Base-by-base conservation (phyloP, 2,888 invertebrate species). In the Formica aserva region DNA sequence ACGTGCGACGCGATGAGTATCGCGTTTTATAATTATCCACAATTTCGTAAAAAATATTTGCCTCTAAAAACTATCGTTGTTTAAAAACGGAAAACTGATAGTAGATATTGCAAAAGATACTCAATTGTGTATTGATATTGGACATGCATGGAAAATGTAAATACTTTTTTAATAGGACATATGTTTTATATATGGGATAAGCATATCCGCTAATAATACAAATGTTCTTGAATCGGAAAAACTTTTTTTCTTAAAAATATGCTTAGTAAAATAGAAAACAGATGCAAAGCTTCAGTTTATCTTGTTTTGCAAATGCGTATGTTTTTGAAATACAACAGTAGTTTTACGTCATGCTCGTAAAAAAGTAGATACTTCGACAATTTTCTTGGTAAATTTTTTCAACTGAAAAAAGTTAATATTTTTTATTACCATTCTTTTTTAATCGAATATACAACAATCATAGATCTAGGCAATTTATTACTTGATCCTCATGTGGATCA, bases 21-120 rank as follows among this genome's bases (percentile, higher is more conserved):
- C 71, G 60, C n/a, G 29, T 62, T 71, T 72, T 26, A 69, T 32
- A 45, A 57, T 69, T 67, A 67, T 57, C 8, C 26, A n/a, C 67
- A 35, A 72, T 72, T 62, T 72, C 1, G 3, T 26, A n/a, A 26
- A 60, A 60, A 69, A 71, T 15, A 13, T 48, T 60, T 13, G 35
- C n/a, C 38, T 26, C 41, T 71, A 13, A 62, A 72, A 60, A 48
- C 32, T 22, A 60, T 22, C 3, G 8, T 60, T 60, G 32, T 13
- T 72, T 18, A 35, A 62, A 71, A 22, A 32, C 13, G 13, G 9
- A 22, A 76, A 26, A 8, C 13, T 55, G 52, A n/a, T 69, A 55
- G 15, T n/a, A 55, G 55, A 77, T 77, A 29, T 5, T 66, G 29
- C n/a, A 2, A 69, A 55, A 38, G 29, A 77, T 77, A 55, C 15